Base-by-base conservation (phyloP, 2,113 vertebrate species). In the Anguilla rostrata region DNA sequence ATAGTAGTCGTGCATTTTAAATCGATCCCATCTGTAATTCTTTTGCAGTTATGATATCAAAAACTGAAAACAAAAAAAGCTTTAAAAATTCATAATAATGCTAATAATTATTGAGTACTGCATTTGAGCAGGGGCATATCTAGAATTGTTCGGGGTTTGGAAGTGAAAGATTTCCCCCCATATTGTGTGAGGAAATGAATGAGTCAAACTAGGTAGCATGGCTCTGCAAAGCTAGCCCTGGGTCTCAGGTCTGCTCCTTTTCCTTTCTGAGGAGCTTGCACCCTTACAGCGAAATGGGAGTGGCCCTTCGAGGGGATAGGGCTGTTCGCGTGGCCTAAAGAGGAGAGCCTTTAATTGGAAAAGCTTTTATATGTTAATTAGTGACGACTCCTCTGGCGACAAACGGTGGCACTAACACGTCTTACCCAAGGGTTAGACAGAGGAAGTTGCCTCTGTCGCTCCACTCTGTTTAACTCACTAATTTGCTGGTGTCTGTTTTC, bases 91-190 rank as follows among this genome's bases (percentile, higher is more conserved):
- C 22, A 34, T 12, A 11, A 34, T 8, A 12, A n/a, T 75, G n/a
- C 26, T 75, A 34, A 34, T 29, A 1, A 66, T 34, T 94, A 94
- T 95, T 87, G 87, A 89, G 83, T 95, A 93, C 94, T 92, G 91
- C 92, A 95, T 95, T 92, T 97, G 97, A 97, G 97, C 97, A 98
- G 96, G 96, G 95, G 95, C 96, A 96, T 95, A 96, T 95, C 95
- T 96, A 96, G 95, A 97, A 95, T 95, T 94, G 93, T 89, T 66
- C 86, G 92, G 91, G 90, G 93, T 87, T 66, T n/a, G 40, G 53
- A 66, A 60, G 53, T 75, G 22, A 22, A 26, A 66, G 57, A 60
- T 60, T 14, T 60, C 14, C 57, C 57, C 57, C 18, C 12, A 60
- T 6, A 60, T 6, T 60, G 5, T 4, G 8, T 46, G 43, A 46